Evolutionary conservation across 2,888 invertebrate genomes (phyloP), one percentile per base, ranked within the genome.

Genomic region (Acronicta aceris): DNA sequence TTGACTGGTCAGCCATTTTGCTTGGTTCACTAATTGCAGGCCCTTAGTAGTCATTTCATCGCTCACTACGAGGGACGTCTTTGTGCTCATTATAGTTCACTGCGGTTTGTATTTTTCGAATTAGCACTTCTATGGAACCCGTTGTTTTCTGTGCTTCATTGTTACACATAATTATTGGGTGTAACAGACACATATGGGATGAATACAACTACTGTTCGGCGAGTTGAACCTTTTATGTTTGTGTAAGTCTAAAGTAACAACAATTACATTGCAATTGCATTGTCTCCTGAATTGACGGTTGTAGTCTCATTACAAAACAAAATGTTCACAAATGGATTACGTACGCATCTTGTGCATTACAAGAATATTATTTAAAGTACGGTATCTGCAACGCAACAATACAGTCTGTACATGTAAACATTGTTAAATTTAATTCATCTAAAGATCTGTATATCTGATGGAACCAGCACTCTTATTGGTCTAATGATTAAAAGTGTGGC

Each of bases 61-160:
- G 93, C 85, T 84, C 78, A 79, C 83, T 85, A 81, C 81, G 82
- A 85, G 85, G 82, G 89, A 85, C 88, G 89, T 90, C 90, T 91
- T 85, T 90, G 81, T 86, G 84, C 87, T 90, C 87, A 89, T 92
- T 91, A 89, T 71, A 65, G 66, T 64, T 65, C 79, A 76, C 77
- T 91, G 94, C 84, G 93, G 94, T 93, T 92, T 90, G 84, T 91
- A 87, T 88, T 93, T 93, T 91, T 92, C 94, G 89, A 94, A 94
- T 94, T 94, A 94, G 88, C 94, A 93, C 94, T 92, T 92, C 85
- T 84, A 88, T 85, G 81, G 83, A 83, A 91, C 92, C 91, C 90
- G 90, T 86, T 90, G 83, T 83, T 79, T 79, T 79, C 79, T 74
- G 84, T 86, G 82, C 82, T 78, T 85, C 90, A 90, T 92, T 91